A percentile compares a stretch with the other conserved stretches of the same genome.
Conservation (phyloP, 2,797 vertebrate genomes). For the Esox masquinongy region DNA sequence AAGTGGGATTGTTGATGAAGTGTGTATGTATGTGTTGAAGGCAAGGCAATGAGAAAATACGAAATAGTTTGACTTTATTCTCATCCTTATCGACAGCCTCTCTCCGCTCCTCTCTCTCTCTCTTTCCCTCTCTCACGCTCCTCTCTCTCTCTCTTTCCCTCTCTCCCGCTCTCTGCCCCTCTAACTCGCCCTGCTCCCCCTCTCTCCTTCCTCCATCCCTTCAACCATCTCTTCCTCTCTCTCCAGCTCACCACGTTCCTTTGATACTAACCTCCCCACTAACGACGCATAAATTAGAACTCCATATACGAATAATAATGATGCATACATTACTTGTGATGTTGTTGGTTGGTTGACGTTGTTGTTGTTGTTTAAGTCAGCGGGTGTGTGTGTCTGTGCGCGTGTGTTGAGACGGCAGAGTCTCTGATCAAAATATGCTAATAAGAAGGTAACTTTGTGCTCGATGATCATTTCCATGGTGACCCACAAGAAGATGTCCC, state of each 20-base stretch:
- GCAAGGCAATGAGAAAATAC: conserved; percentile 38
- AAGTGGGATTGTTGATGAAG: conserved; percentile 26
- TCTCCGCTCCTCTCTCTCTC: background rate
- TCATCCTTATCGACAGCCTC: conserved; percentile 68
- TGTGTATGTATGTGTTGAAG: conserved; percentile 15
- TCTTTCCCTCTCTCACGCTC: no score
- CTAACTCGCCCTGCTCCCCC: no score
- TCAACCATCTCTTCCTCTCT: conserved; percentile 16
- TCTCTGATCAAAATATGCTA: conserved; percentile 72
- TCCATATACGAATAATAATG: conserved; percentile 77
- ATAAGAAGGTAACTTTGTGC: conserved; percentile 69
- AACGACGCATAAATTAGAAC: conserved; percentile 77
- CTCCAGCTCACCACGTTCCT: conserved; percentile 63
- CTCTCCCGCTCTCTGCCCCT: no score
- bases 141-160: background rate
- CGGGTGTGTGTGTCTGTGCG: conserved; percentile 46
- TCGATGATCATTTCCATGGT: conserved; percentile 69
- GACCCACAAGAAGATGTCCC: conserved; percentile 80
- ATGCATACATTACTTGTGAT: conserved; percentile 74
- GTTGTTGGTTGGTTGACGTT: conserved; percentile 68
- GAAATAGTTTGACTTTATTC: conserved; percentile 72
- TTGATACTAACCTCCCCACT: conserved; percentile 73
- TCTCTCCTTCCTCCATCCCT: no score
- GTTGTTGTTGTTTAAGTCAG: conserved; percentile 61
- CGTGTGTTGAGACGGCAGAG: conserved; percentile 58